Percentiles rank a stretch among this genome's conserved stretches.
Conservation (phyloP, 2,113 vertebrate genomes). For the Eublepharis macularius region DNA sequence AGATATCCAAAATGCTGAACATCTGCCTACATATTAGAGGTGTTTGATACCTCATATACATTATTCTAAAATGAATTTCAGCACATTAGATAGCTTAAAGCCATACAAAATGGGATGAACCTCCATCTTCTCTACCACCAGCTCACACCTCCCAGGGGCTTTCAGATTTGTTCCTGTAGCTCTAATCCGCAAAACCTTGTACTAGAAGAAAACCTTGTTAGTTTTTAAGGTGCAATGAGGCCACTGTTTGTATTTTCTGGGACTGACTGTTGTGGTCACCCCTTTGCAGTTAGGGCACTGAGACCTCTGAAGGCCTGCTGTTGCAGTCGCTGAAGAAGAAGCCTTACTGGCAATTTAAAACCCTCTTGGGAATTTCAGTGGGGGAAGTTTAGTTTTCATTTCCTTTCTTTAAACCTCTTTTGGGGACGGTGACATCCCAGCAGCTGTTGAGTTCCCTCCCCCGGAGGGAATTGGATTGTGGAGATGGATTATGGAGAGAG, state of each 20-base stretch:
- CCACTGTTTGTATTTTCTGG: neutral
- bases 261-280: neutral
- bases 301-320: neutral
- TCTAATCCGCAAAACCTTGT: too few species aligned
- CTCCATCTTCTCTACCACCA: neutral
- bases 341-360: neutral
- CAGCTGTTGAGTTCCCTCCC: neutral
- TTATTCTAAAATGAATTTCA: neutral
- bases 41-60: neutral
- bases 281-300: too few species aligned
- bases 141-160: too few species aligned
- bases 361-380: neutral
- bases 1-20: neutral
- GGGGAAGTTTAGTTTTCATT: neutral
- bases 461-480: neutral
- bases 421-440: neutral
- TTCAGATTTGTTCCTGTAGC: too few species aligned
- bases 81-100: neutral
- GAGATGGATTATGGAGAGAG: too few species aligned
- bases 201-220: too few species aligned
- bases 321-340: neutral
- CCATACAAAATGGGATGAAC: neutral
- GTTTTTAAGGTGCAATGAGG: too few species aligned
- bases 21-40: neutral
- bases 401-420: neutral